Evolutionary conservation across 2,797 vertebrate species (phyloP).

Genomic region (Chiroxiphia lanceolata): DNA sequence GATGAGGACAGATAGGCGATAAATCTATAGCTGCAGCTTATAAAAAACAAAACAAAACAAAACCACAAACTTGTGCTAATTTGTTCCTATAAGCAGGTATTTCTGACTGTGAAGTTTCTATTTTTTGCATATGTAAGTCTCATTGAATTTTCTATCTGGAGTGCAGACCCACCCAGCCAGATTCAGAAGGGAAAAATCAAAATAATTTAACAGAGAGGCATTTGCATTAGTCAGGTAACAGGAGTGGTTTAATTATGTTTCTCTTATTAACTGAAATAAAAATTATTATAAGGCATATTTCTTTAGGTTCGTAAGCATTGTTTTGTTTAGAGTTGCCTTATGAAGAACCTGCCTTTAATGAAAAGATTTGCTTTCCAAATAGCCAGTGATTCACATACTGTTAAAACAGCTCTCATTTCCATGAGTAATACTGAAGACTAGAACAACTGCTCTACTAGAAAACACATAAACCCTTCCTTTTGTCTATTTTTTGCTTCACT

Average conservation of each 20-base stretch:
- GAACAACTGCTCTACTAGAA: background rate
- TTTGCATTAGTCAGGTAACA: background rate
- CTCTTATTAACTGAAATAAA: background rate
- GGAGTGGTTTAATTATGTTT: background rate
- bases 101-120: constrained; percentile 27
- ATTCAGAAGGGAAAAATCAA: background rate
- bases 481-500: background rate
- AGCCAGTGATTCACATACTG: background rate
- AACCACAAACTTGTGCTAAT: constrained; percentile 4
- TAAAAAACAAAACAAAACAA: background rate
- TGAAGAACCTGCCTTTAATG: background rate
- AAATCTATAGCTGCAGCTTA: constrained; percentile 17
- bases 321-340: background rate
- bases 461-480: background rate
- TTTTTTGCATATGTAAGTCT: background rate
- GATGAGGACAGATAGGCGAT: constrained; percentile 34
- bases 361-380: background rate
- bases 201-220: background rate
- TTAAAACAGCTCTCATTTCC: background rate
- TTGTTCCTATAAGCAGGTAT: background rate
- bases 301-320: background rate
- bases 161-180: background rate
- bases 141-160: constrained; percentile 5
- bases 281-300: background rate
- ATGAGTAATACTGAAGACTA: background rate